Conservation (phyloP, 2,113 vertebrate species). For the Tyrannus savana region DNA sequence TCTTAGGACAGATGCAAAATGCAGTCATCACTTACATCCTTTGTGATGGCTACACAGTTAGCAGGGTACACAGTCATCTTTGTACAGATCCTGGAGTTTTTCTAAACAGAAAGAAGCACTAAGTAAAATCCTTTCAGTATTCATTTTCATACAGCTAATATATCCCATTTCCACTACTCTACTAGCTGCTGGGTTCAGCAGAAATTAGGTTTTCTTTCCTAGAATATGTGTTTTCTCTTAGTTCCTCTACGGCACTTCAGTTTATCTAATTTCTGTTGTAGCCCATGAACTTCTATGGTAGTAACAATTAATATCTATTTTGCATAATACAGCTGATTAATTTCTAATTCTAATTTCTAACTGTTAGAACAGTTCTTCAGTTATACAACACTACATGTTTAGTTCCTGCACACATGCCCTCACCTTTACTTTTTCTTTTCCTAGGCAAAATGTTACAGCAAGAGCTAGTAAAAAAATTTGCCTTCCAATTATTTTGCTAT, state of each 20-base stretch:
- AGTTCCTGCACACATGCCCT: rapidly evolving
- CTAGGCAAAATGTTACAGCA: neutral
- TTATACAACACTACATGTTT: neutral
- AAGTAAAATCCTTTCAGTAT: neutral
- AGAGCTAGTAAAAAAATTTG: neutral
- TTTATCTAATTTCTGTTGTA: neutral
- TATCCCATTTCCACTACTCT: neutral
- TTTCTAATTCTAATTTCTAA: neutral
- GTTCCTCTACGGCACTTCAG: neutral
- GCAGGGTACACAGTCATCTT: neutral
- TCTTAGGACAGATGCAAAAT: neutral
- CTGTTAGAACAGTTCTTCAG: neutral
- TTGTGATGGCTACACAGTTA: neutral
- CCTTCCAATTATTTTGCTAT: neutral
- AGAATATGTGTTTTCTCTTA: neutral
- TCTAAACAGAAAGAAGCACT: neutral
- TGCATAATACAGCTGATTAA: neutral
- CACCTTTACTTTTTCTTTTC: neutral
- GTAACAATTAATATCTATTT: neutral
- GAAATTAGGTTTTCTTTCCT: neutral
- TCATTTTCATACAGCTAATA: neutral
- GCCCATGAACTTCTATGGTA: neutral
- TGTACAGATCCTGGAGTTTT: neutral
- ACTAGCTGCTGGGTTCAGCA: neutral
- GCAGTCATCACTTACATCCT: neutral